These are phyloP conservation scores for Lucilia cuprina DNA, from an alignment of 1,140 invertebrate species.

Conservation along the genomic window DNA sequence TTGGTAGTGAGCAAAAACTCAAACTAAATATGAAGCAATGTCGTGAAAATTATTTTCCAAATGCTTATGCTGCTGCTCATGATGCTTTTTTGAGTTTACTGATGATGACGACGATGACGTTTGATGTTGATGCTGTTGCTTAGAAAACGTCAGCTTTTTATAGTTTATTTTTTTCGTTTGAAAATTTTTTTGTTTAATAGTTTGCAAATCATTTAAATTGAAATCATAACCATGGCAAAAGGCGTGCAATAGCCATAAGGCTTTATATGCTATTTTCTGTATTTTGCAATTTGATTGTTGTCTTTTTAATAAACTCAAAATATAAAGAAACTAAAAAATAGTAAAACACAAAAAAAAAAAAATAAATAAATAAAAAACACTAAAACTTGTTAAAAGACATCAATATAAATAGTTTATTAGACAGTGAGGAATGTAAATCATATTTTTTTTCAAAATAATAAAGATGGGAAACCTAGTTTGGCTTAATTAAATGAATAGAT, in stretches of 20 bases:
- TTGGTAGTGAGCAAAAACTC: neutral
- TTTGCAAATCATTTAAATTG: conserved; percentile 28
- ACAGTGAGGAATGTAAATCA: conserved; percentile 11
- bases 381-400: conserved; percentile 9
- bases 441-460: neutral
- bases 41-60: conserved; percentile 28
- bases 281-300: conserved; percentile 12
- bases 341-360: neutral
- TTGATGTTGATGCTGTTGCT: neutral
- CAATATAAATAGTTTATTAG: conserved; percentile 9
- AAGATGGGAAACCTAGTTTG: neutral
- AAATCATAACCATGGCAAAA: conserved; percentile 27
- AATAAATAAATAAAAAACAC: neutral
- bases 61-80: neutral
- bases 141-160: conserved; percentile 23
- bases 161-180: no score
- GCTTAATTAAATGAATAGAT: no score
- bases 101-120: neutral
- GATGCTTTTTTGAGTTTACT: neutral
- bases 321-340: no score
- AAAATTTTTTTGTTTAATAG: conserved; percentile 1
- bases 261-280: neutral
- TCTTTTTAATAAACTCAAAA: conserved; percentile 9
- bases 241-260: conserved; percentile 28
- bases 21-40: conserved; percentile 29